Base-by-base conservation (phyloP, 2,797 vertebrate species). In the Amblyraja radiata region DNA sequence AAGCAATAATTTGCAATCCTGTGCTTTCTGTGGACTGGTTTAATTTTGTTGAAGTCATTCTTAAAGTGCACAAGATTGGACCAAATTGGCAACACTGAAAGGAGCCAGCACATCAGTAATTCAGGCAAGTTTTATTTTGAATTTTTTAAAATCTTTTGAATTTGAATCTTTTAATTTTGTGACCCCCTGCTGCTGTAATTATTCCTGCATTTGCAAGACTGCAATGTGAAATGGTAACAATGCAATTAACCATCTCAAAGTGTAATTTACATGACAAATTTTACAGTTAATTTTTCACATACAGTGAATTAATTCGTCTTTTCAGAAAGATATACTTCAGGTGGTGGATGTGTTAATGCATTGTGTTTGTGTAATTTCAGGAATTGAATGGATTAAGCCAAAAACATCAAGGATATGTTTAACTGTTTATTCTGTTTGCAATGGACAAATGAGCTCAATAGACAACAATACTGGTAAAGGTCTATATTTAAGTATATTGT, bases 231-330 rank as follows among this genome's bases (percentile, higher is more conserved):
- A 65, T 86, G 80, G 80, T 83, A 86, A 32, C 28, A 86, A 65
- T 86, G 63, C 28, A 86, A 86, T 86, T 86, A 86, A 86, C 83
- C 58, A 65, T 86, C 83, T 65, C 83, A 86, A 63, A 86, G 83
- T 65, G 83, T 63, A 65, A 86, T 86, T 86, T 86, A 86, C 83
- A 86, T 86, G 61, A 32, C 63, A 86, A 65, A 86, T 86, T 28
- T 86, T 86, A 63, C 58, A 86, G 83, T 28, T 63, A n/a, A 7
- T 58, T 86, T 65, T 86, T 86, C 14, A 32, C 28, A 32, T 65
- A 63, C 58, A 86, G 83, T 86, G 83, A 86, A 86, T 32, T 65
- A 32, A 86, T 65, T 86, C 83, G 58, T 32, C 54, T 86, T 32
- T 65, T 63, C 58, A 86, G 61, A 32, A 86, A 65, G 14, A 32